These are phyloP conservation scores for Hoplias malabaricus DNA, from an alignment of 2,113 vertebrate species.

Conservation along the genomic window DNA sequence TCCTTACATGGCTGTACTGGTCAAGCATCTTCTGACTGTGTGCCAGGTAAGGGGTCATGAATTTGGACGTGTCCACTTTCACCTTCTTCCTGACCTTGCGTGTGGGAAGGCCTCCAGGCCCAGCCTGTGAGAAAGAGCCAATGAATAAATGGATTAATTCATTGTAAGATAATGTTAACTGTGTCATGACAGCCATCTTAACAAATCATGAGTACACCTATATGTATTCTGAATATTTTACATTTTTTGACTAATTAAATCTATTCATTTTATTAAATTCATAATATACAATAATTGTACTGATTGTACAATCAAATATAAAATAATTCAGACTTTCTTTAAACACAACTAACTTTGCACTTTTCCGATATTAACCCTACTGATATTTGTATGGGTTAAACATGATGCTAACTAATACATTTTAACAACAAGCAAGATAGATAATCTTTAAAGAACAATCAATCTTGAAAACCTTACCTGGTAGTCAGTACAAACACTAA, in stretches of 20 bases:
- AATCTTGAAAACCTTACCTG: constrained; percentile 20
- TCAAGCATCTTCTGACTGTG: constrained; percentile 98
- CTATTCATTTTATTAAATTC: too few species aligned
- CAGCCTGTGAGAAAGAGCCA: constrained; percentile 49
- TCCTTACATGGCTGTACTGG: constrained; percentile 87
- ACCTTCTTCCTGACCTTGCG: constrained; percentile 79
- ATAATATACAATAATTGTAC: too few species aligned
- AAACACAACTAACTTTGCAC: too few species aligned
- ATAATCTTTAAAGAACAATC: neutral
- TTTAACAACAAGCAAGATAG: neutral
- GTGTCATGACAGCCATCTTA: too few species aligned
- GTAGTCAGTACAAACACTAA: neutral
- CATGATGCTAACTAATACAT: neutral
- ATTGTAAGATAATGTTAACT: too few species aligned
- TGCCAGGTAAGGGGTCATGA: constrained; percentile 93
- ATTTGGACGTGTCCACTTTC: constrained; percentile 93
- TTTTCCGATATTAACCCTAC: neutral
- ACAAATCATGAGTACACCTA: neutral
- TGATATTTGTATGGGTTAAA: neutral
- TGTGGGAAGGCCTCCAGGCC: constrained; percentile 62
- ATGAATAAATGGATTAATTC: neutral
- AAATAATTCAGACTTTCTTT: too few species aligned
- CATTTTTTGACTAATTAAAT: neutral
- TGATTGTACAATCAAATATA: too few species aligned
- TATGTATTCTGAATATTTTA: neutral